Evolutionary conservation across 2,888 invertebrate genomes (phyloP).

Genomic region (Drosophila peninsularis): DNA sequence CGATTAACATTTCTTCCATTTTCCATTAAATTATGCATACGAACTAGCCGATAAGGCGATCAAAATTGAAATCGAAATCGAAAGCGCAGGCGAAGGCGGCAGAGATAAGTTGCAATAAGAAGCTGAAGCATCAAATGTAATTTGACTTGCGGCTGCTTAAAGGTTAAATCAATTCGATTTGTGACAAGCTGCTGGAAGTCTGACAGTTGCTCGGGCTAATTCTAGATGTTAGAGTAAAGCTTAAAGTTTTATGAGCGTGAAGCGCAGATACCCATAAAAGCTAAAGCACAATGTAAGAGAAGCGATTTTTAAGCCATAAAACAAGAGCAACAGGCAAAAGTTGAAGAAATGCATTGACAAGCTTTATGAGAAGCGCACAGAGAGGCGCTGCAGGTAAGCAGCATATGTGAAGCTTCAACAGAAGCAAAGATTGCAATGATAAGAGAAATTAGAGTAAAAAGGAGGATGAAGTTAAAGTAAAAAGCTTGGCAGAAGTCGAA

Average conservation of each 20-base stretch:
- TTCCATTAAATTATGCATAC: slow-evolving; percentile 38
- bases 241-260: not conserved
- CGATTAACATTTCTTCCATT: slow-evolving; percentile 47
- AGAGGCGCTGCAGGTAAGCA: not conserved
- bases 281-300: not conserved
- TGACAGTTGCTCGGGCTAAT: not conserved
- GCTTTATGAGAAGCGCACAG: not conserved
- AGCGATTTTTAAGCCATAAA: not conserved
- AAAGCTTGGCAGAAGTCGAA: no score
- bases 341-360: not conserved
- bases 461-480: no score
- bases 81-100: not conserved
- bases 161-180: not conserved
- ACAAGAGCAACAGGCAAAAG: not conserved
- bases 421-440: not conserved
- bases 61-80: slow-evolving; percentile 10
- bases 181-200: not conserved
- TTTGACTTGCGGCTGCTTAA: not conserved
- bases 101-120: slow-evolving; percentile 13
- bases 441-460: not conserved
- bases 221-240: not conserved
- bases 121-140: not conserved
- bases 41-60: slow-evolving; percentile 5
- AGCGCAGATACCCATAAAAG: not conserved
- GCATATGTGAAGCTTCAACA: not conserved